phyloP scores from a whole-genome alignment of 2,797 vertebrate genomes.

The Lophotriccus pileatus region DNA sequence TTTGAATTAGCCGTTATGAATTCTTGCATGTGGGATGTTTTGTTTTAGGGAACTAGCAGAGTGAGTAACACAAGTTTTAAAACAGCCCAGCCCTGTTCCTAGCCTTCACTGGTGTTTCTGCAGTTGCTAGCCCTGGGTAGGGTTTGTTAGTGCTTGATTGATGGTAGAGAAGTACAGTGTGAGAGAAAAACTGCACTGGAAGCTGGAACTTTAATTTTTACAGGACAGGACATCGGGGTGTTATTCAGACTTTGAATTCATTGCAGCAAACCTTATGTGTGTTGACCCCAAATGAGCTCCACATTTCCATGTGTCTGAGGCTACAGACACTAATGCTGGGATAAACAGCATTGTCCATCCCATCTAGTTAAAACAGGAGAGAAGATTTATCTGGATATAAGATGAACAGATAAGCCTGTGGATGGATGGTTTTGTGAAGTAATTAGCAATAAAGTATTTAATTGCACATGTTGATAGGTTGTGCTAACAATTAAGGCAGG shows the following conservation, averaged over 20 bases:
- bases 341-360: background rate
- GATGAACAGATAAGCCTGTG: background rate
- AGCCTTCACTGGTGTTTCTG: background rate
- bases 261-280: background rate
- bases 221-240: background rate
- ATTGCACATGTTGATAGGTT: background rate
- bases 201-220: background rate
- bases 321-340: background rate
- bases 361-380: background rate
- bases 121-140: background rate
- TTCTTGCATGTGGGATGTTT: conserved; percentile 41
- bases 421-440: background rate
- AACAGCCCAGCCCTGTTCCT: conserved; percentile 26
- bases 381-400: background rate
- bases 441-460: background rate
- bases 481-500: background rate
- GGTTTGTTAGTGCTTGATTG: background rate
- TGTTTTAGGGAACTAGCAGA: conserved; percentile 16
- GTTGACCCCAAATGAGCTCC: background rate
- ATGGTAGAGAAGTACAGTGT: background rate
- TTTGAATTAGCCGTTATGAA: conserved; percentile 22
- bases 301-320: background rate
- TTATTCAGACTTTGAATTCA: background rate
- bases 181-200: background rate
- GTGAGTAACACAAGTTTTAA: conserved; percentile 33